Conservation (phyloP, 2,888 invertebrate genomes). For the Elmis aenea region DNA sequence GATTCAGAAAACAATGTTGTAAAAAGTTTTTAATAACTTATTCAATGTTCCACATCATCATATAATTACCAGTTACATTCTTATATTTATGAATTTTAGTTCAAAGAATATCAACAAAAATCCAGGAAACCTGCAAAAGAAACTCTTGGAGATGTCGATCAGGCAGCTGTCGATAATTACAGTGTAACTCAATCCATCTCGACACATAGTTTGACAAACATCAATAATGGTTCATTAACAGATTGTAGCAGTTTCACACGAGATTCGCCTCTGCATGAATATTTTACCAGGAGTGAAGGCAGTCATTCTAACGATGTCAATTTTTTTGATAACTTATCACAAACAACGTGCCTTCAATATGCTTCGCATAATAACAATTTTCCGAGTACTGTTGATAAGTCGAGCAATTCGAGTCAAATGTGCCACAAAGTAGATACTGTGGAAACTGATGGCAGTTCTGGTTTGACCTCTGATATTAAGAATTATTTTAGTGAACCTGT, state of each 20-base stretch:
- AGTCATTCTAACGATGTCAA: slow-evolving; percentile 14
- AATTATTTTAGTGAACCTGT: no score
- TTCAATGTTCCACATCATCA: slow-evolving; percentile 36
- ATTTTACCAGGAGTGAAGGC: slow-evolving; percentile 25
- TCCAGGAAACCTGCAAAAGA: slow-evolving; percentile 31
- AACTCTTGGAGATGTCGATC: slow-evolving; percentile 22
- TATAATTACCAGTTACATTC: no score
- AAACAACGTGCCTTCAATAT: no score
- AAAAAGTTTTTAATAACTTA: slow-evolving; percentile 1
- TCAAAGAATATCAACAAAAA: slow-evolving; percentile 52
- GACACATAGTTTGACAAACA: slow-evolving; percentile 34
- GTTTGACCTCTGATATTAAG: no score
- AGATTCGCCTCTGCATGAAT: slow-evolving; percentile 26
- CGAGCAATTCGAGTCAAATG: no score
- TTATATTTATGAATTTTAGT: slow-evolving; percentile 47
- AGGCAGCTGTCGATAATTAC: slow-evolving; percentile 17
- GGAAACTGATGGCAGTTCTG: no score
- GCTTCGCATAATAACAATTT: no score
- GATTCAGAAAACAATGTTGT: no score
- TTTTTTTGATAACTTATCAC: slow-evolving; percentile 34
- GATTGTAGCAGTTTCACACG: no score
- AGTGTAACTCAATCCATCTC: slow-evolving; percentile 32
- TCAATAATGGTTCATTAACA: no score
- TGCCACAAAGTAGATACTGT: no score
- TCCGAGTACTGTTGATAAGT: no score